phyloP scores from a whole-genome alignment of 2,888 invertebrate species.

The Rotaria sp. region DNA sequence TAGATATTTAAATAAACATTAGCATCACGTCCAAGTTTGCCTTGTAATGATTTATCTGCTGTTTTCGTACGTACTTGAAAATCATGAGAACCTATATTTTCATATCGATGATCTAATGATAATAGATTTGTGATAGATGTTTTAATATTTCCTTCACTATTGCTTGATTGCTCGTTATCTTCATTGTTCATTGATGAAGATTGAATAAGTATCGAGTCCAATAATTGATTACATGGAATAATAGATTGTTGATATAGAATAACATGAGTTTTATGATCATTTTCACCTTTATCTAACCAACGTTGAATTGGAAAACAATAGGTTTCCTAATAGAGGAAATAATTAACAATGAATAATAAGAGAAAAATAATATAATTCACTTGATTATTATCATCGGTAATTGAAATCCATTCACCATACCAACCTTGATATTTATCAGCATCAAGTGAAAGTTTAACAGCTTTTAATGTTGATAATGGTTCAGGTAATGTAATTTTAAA shows the following conservation, averaged over 20 bases:
- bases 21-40: neutral
- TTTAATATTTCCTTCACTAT: neutral
- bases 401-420: conserved; percentile 14
- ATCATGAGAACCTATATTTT: neutral
- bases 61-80: neutral
- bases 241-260: neutral
- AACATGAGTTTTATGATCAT: neutral
- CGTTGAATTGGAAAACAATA: conserved; percentile 6
- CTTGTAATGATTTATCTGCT: neutral
- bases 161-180: too few relatives aligned
- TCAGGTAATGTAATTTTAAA: neutral
- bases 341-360: too few relatives aligned
- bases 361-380: neutral
- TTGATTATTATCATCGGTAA: neutral
- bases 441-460: neutral
- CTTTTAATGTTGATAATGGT: neutral
- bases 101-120: too few relatives aligned
- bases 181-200: neutral
- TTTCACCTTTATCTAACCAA: neutral
- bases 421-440: conserved; percentile 8
- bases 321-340: neutral
- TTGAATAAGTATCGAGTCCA: neutral
- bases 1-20: neutral
- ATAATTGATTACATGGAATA: neutral
- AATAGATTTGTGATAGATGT: neutral